Percentiles rank a stretch among this genome's conserved stretches.
These are phyloP conservation scores for Leptobrachium ailaonicum DNA, from an alignment of 2,113 vertebrate species.

Conservation along the genomic window DNA sequence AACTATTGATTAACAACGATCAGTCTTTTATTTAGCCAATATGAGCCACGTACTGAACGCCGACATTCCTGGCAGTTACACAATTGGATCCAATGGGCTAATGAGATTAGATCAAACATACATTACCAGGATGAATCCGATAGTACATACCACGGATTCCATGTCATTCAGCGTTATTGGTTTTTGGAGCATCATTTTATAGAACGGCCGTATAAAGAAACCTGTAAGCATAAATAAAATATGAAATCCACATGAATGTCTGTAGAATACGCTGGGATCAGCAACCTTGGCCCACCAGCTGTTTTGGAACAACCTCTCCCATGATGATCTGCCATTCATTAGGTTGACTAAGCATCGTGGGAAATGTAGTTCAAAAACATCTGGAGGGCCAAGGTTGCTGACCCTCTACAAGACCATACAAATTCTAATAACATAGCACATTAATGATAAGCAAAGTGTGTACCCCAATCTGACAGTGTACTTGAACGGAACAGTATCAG, in stretches of 20 bases:
- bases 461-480: too few relatives aligned
- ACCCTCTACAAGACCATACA: too few relatives aligned
- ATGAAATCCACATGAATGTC: background rate
- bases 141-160: conserved; percentile 93
- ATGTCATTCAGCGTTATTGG: conserved; percentile 91
- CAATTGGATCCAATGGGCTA: background rate
- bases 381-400: too few relatives aligned
- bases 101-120: background rate
- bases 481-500: too few relatives aligned
- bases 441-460: too few relatives aligned
- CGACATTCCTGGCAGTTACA: background rate
- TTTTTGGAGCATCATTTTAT: conserved; percentile 99
- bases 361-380: too few relatives aligned
- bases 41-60: background rate
- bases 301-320: too few relatives aligned
- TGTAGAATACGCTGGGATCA: too few relatives aligned
- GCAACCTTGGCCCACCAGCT: too few relatives aligned
- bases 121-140: background rate
- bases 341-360: too few relatives aligned
- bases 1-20: background rate
- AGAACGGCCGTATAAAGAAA: conserved; percentile 97
- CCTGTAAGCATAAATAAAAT: conserved; percentile 66
- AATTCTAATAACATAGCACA: too few relatives aligned
- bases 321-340: too few relatives aligned
- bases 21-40: background rate